Base-by-base conservation (phyloP, 92 coral and sea anemone genomes). In the Palythoa grandis region DNA sequence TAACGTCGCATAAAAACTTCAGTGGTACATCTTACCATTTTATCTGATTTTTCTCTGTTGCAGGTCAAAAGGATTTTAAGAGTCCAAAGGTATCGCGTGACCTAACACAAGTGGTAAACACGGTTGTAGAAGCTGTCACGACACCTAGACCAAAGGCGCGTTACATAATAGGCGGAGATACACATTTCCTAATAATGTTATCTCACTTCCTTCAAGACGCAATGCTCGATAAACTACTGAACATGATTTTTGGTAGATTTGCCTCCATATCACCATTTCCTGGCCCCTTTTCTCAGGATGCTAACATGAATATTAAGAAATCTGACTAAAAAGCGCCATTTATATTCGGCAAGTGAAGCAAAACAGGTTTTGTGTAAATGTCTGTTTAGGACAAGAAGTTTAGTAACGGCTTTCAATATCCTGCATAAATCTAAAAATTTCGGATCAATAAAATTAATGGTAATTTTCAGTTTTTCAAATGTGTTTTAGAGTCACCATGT, bases 11-110 rank as follows among this genome's bases (percentile, higher is more conserved):
- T 40, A 40, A 40, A 40, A 40, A 40, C 3, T 3, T 40, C 47
- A 0, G 3, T 40, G 47, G 0, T 40, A 40, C 47, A 40, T 40
- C 3, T 40, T 40, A 40, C 47, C 4, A 43, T 43, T 43, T 43
- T 43, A 43, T 43, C 50, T 43, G 50, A 5, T 3, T 43, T 43
- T 5, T 43, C 9, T 43, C 0, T 43, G 50, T 43, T 43, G 3
- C 53, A 80, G 85, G 85, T 43, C 85, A 80, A 80, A 22, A 65
- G 8, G 85, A 80, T 40, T 19, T 80, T 39, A 50, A 12, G 35
- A 23, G 10, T 10, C 85, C 85, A 22, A 24, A 40, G 56, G 85
- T 80, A 58, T 80, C 85, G 12, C 61, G 14, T 11, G 73, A 80
- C 85, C 53, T 80, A 24, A 66, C 23, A 24, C 37, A 80, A 40